Evolutionary conservation across 2,888 invertebrate genomes (phyloP).

Genomic region (Prosapia bicincta): DNA sequence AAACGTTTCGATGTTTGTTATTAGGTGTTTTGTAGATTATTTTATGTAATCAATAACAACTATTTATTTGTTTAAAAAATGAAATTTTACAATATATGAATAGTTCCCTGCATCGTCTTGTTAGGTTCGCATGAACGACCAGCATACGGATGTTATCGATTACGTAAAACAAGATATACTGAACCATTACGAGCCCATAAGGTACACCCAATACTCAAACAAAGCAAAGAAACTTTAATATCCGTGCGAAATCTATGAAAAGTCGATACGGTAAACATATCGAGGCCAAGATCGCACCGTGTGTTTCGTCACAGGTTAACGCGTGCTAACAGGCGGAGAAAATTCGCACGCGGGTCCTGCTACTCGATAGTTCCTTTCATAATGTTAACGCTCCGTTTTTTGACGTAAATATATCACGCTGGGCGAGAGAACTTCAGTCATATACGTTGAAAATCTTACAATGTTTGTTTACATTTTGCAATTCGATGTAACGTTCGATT

Average conservation of each 20-base stretch:
- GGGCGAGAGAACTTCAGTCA: neutral
- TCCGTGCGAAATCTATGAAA: slow-evolving; percentile 20
- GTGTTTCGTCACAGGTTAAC: neutral
- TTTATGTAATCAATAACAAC: no score
- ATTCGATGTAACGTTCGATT: no score
- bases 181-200: neutral
- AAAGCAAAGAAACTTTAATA: neutral
- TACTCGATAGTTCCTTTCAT: neutral
- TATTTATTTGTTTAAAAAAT: no score
- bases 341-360: neutral
- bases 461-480: no score
- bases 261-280: neutral
- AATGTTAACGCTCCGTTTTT: neutral
- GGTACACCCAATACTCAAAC: neutral
- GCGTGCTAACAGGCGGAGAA: neutral
- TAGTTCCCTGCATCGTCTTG: neutral
- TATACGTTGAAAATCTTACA: no score
- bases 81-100: neutral
- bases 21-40: no score
- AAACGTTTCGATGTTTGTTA: no score
- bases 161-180: neutral
- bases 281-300: slow-evolving; percentile 15
- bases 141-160: neutral
- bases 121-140: neutral
- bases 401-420: neutral